These are phyloP conservation scores for Prionchulus punctatus DNA, from an alignment of 2,888 invertebrate genomes.

Conservation along the genomic window DNA sequence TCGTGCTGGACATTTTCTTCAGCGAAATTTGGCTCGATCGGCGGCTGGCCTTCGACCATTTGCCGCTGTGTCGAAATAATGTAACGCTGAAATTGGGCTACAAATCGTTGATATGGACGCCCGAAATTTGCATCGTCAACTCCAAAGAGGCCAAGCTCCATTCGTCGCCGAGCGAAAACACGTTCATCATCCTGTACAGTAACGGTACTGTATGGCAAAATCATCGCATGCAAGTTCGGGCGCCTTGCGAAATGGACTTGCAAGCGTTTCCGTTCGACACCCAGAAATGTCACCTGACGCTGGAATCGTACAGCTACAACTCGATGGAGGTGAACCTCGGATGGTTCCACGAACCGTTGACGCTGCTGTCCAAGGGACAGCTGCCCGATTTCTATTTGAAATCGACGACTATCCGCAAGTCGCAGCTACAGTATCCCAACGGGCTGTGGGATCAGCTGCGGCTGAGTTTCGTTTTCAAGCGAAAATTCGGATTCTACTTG, in stretches of 20 bases:
- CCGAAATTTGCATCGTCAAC: conserved; percentile 2
- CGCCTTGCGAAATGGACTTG: conserved; percentile 11
- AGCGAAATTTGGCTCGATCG: no score
- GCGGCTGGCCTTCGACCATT: no score
- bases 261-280: conserved; percentile 11
- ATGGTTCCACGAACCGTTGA: conserved; percentile 2
- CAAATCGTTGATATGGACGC: not conserved
- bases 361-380: not conserved
- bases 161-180: not conserved
- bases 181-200: not conserved
- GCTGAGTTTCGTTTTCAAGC: conserved; percentile 30
- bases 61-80: conserved; percentile 1
- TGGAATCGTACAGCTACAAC: conserved; percentile 11
- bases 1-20: no score
- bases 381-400: conserved; percentile 1
- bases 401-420: not conserved
- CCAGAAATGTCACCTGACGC: conserved; percentile 6
- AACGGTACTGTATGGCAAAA: conserved; percentile 12
- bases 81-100: not conserved
- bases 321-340: conserved; percentile 2
- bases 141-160: not conserved
- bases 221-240: conserved; percentile 9
- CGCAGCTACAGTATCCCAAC: conserved; percentile 26
- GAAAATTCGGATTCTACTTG: conserved; percentile 32
- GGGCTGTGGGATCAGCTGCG: conserved; percentile 28